Base-by-base conservation (phyloP, 2,113 vertebrate genomes). In the Leuciscus idus region DNA sequence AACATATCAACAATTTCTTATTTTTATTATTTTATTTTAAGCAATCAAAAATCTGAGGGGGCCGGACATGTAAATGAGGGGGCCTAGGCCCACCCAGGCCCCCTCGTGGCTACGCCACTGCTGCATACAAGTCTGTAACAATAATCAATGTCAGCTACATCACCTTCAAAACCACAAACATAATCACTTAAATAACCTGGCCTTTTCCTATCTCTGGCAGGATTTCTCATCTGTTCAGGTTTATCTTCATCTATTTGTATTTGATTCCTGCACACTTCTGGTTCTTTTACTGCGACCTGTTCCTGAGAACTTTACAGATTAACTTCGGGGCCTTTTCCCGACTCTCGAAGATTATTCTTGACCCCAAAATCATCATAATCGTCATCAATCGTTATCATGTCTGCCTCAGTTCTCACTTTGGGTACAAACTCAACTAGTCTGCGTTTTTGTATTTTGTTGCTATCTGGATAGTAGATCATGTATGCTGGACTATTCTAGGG, bases 361-460 rank as follows among this genome's bases (percentile, higher is more conserved):
- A 48, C 39, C 39, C 11, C 4, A n/a, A 48, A 74, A 74, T 64
- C 61, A 64, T 26, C 26, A 26, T 26, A 26, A 26, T 26, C 26
- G 26, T 28, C 59, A 4, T 11, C 55, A n/a, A 11, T 11, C 3
- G 1, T 1, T 13, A 15, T 64, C n/a, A 26, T n/a, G 8, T 9
- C 3, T 0, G 26, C 0, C 61, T 64, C 61, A 28, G 61, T 4
- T 13, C 61, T 64, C 59, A 46, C 17, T 50, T 28, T 17, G 6
- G 73, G 8, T 28, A 75, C 2, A 26, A 74, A 48, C 73, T 75
- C n/a, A 23, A 75, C 43, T 50, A 75, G n/a, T 75, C 73, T 75
- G 26, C 26, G 26, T 26, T 26, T 26, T 26, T 26, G 26, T 26
- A 26, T 26, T 26, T 26, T 26, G 26, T 26, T 26, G 26, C 26